Evolutionary conservation across 2,113 vertebrate genomes (phyloP).

Genomic region (Balaenoptera acutorostrata): DNA sequence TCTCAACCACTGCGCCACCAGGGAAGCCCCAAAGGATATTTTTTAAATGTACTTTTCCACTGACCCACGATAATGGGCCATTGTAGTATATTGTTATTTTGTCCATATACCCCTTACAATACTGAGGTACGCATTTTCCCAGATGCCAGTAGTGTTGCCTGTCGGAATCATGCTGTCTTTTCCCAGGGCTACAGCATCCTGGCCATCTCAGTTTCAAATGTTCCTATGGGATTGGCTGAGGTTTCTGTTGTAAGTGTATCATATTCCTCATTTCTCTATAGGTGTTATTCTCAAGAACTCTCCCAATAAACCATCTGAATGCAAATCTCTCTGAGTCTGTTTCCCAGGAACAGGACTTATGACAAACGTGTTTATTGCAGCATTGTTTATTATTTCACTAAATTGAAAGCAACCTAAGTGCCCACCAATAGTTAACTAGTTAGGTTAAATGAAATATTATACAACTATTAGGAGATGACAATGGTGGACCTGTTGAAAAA

Average conservation of each 20-base stretch:
- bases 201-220: too few relatives aligned
- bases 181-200: neutral
- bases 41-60: neutral
- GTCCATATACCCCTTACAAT: neutral
- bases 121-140: neutral
- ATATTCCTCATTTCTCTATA: neutral
- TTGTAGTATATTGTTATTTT: neutral
- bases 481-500: neutral
- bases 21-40: neutral
- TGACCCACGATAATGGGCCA: neutral
- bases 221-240: neutral
- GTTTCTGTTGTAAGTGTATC: neutral
- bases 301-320: neutral
- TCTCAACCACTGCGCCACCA: too few relatives aligned
- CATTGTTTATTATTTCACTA: neutral
- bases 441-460: neutral
- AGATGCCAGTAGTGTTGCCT: neutral
- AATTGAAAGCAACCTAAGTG: neutral
- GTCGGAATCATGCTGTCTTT: neutral
- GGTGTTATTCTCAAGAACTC: neutral
- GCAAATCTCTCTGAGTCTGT: neutral
- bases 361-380: neutral
- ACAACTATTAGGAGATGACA: neutral
- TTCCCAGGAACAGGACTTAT: neutral
- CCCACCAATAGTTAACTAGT: neutral